Evolutionary conservation across 2,113 vertebrate species (phyloP), one percentile per base, ranked within the genome.

Genomic region (Thymallus thymallus): DNA sequence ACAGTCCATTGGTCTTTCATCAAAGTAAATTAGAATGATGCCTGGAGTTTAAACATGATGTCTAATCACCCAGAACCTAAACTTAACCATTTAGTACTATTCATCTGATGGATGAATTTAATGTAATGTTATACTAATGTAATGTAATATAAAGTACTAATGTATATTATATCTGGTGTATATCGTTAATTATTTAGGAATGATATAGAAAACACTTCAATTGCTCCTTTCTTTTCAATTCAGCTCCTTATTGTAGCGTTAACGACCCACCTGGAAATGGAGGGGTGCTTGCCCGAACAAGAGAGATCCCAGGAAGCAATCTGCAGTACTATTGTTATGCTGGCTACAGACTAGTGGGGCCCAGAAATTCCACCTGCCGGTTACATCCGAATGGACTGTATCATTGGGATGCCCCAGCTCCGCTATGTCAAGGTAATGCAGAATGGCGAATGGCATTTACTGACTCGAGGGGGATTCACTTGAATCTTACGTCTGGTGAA

Each of bases 231-330:
- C 48, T 51, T 51, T 51, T 51, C 48, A 5, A 14, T 51, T 1
- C 6, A 99, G 97, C 98, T 80, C 89, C 95, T 4, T 99, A 98
- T 83, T 99, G 97, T 88, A 98, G 96, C 75, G 82, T 97, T 77
- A 93, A 93, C 60, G 89, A 90, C 81, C 65, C 81, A 0, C 91
- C 95, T 23, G 84, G 87, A 78, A 96, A 98, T 1, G 97, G 97
- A 1, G 96, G 95, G 12, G 82, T 97, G 72, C 56, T 95, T 51
- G 98, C 98, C 79, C 93, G 92, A 80, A 98, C 96, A 0, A 85
- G 90, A 10, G 94, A 96, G 13, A 86, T 78, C 0, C 88, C 89
- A 12, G 96, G 96, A 61, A 98, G 95, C 80, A 89, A 77, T 65
- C 93, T 98, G 73, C 94, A 89, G 60, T 99, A 95, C 74, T 96